These are phyloP conservation scores for Yoshiicerus persimilis DNA, from an alignment of 1,140 invertebrate species.

Conservation along the genomic window DNA sequence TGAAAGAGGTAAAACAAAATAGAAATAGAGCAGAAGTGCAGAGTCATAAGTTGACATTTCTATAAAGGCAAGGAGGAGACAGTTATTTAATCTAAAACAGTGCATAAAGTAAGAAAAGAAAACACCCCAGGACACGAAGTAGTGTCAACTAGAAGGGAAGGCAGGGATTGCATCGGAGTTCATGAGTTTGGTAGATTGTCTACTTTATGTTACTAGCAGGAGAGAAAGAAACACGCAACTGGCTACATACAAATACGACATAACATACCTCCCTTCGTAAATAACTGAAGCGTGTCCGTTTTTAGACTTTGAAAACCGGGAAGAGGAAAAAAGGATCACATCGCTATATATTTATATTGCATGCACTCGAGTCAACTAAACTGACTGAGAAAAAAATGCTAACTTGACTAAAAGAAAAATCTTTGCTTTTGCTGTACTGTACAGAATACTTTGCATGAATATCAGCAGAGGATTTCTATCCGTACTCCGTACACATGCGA, in stretches of 20 bases:
- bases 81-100: neutral
- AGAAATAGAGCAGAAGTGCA: no score
- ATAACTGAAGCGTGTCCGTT: conserved; percentile 43
- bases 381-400: neutral
- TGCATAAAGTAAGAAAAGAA: neutral
- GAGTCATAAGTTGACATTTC: neutral
- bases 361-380: neutral
- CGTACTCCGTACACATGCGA: neutral
- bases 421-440: neutral
- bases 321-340: conserved; percentile 8
- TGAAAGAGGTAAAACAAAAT: neutral
- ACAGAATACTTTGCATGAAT: neutral
- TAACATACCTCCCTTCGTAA: conserved; percentile 22
- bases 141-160: neutral
- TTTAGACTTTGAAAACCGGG: conserved; percentile 29
- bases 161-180: neutral
- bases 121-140: conserved; percentile 13
- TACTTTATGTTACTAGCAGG: neutral
- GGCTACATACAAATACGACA: neutral
- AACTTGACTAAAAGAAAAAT: neutral
- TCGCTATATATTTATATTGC: neutral
- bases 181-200: neutral
- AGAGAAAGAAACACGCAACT: neutral
- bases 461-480: neutral
- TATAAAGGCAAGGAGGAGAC: neutral